Percentiles rank a stretch among this genome's conserved stretches.
These are phyloP conservation scores for Perca schrenkii DNA, from an alignment of 2,113 vertebrate species.

Conservation along the genomic window DNA sequence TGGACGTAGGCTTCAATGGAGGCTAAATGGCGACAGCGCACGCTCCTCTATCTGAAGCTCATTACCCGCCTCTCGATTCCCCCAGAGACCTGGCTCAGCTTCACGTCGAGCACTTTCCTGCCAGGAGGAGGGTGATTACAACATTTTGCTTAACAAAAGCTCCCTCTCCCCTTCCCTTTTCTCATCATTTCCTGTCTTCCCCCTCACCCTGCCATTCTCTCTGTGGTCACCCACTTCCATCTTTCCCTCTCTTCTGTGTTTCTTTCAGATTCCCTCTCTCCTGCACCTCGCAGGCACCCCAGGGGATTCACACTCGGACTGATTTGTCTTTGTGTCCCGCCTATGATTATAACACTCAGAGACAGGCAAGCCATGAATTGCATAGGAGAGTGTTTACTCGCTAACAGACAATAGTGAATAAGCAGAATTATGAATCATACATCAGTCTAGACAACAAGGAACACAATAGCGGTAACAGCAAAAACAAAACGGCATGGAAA, in stretches of 20 bases:
- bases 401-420: conserved; percentile 48
- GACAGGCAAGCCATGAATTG: conserved; percentile 43
- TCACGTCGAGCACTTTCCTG: conserved; percentile 71
- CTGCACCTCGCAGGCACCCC: conserved; percentile 27
- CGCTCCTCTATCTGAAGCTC: conserved; percentile 74
- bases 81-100: conserved; percentile 73
- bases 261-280: conserved; percentile 21
- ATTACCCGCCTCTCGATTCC: conserved; percentile 78
- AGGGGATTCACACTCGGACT: conserved; percentile 30
- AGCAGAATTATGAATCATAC: conserved; percentile 58
- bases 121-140: conserved; percentile 82
- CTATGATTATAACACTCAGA: conserved; percentile 58
- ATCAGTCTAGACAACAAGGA: conserved; percentile 40
- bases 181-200: conserved; percentile 54
- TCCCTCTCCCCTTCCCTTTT: conserved; percentile 36
- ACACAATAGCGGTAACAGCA: conserved; percentile 21
- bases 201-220: conserved; percentile 28
- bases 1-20: conserved; percentile 71
- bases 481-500: conserved; percentile 49
- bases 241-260: conserved; percentile 17
- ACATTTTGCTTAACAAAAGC: conserved; percentile 78
- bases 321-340: conserved; percentile 63
- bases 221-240: conserved; percentile 42
- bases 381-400: conserved; percentile 49
- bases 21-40: conserved; percentile 70